Percentiles rank a stretch among this genome's conserved stretches.
Evolutionary conservation across 2,113 vertebrate genomes (phyloP).

Genomic region (Petromus typicus): DNA sequence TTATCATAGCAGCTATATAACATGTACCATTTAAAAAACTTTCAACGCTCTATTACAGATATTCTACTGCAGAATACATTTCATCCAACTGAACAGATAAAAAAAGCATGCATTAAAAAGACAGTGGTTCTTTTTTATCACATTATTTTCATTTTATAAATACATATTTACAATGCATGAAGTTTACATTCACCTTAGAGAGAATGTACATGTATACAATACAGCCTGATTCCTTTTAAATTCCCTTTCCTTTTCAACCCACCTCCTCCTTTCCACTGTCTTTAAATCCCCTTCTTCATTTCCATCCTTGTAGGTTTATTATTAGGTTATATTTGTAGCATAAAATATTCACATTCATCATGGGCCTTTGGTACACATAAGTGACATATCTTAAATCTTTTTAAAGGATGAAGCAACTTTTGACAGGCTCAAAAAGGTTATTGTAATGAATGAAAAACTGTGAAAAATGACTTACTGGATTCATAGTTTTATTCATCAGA

Average conservation of each 20-base stretch:
- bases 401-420: not conserved
- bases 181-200: not conserved
- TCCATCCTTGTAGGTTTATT: not conserved
- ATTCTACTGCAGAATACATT: not conserved
- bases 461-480: not conserved
- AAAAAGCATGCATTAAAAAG: not conserved
- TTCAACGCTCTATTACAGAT: not conserved
- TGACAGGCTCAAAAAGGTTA: not conserved
- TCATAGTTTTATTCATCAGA: not conserved
- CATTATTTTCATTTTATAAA: not conserved
- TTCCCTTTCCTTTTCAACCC: not conserved
- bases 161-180: not conserved
- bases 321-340: not conserved
- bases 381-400: not conserved
- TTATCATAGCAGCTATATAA: not conserved
- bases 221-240: not conserved
- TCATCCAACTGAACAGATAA: not conserved
- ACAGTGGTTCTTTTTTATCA: not conserved
- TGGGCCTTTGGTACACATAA: not conserved
- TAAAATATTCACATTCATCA: not conserved
- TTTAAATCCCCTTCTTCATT: not conserved
- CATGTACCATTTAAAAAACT: not conserved
- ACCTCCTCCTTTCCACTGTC: not conserved
- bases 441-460: not conserved
- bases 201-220: not conserved